phyloP scores from a whole-genome alignment of 2,888 invertebrate genomes.

The Cotesia congregata region DNA sequence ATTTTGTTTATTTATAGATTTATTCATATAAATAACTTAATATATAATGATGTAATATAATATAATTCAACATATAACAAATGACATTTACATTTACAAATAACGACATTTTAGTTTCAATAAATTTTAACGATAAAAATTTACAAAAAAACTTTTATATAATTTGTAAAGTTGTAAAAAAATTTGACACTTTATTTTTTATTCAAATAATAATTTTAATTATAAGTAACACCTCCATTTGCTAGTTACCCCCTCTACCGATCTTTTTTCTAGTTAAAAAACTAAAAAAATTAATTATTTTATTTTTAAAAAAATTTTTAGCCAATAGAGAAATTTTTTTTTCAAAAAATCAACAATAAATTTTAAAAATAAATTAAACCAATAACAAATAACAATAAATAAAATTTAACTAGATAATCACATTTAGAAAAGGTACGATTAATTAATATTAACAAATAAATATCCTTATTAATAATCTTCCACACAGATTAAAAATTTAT shows the following conservation, averaged over 20 bases:
- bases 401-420: slow-evolving; percentile 42
- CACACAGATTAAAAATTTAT: slow-evolving; percentile 1
- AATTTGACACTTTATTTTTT: background rate
- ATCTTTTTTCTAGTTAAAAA: too few species aligned
- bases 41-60: slow-evolving; percentile 33
- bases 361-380: background rate
- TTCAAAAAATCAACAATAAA: background rate
- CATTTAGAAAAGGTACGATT: slow-evolving; percentile 38
- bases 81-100: background rate
- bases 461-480: slow-evolving; percentile 14
- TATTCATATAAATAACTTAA: slow-evolving; percentile 30
- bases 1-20: slow-evolving; percentile 32
- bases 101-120: background rate
- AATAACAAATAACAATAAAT: slow-evolving; percentile 36
- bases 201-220: background rate
- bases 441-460: slow-evolving; percentile 24
- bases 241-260: too few species aligned
- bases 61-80: slow-evolving; percentile 36
- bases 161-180: too few species aligned
- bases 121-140: too few species aligned
- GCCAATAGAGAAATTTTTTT: too few species aligned
- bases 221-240: too few species aligned
- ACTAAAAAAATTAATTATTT: too few species aligned
- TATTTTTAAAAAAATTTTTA: too few species aligned
- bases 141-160: too few species aligned